These are phyloP conservation scores for Galeopterus variegatus DNA, from an alignment of 2,113 vertebrate species.

Conservation along the genomic window DNA sequence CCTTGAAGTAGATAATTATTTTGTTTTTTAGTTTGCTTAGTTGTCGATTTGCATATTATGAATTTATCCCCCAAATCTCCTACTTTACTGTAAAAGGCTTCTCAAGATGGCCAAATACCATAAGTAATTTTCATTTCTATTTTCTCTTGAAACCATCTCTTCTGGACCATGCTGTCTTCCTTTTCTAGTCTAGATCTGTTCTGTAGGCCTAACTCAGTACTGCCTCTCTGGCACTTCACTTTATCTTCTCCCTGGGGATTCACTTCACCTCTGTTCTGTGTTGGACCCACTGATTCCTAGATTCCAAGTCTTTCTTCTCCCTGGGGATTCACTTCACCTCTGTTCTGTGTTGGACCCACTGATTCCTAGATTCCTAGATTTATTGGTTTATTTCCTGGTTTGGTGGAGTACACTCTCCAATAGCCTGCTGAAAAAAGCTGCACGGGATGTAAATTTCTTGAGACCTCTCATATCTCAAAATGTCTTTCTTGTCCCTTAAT, in stretches of 20 bases:
- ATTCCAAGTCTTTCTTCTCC: neutral
- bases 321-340: neutral
- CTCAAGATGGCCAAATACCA: neutral
- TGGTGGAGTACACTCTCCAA: neutral
- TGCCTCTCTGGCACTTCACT: neutral
- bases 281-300: neutral
- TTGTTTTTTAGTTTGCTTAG: slow-evolving; percentile 47
- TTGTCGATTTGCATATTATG: neutral
- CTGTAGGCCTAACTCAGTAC: neutral
- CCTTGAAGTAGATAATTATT: neutral
- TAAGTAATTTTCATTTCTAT: neutral
- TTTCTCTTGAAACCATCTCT: neutral
- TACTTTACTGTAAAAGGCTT: neutral
- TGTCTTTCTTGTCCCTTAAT: slow-evolving; percentile 14
- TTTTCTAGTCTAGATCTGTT: neutral
- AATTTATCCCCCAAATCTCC: neutral
- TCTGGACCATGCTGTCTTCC: neutral
- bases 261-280: neutral
- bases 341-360: neutral
- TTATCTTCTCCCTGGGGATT: neutral
- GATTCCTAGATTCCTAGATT: neutral
- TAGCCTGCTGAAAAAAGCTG: neutral
- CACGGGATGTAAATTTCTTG: neutral
- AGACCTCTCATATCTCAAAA: neutral
- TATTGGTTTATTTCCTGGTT: neutral